Evolutionary conservation across 2,113 vertebrate species (phyloP).

Genomic region (Atractosteus spatula): DNA sequence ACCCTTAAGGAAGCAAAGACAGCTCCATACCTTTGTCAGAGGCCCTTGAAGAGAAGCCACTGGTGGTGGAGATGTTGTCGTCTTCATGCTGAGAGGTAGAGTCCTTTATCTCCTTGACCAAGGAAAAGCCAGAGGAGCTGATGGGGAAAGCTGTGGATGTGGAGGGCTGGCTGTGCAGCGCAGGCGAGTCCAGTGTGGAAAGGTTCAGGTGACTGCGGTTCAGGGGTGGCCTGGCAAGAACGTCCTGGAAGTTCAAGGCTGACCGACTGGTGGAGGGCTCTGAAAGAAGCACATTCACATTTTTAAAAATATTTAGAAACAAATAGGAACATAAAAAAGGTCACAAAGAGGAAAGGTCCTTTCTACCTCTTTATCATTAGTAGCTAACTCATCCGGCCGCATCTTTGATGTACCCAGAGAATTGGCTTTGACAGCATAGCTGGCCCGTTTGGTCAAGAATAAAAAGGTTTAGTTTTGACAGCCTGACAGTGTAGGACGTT

Average conservation of each 20-base stretch:
- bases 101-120: constrained; percentile 97
- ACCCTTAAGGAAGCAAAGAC: too few relatives aligned
- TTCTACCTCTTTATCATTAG: too few relatives aligned
- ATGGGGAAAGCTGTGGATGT: constrained; percentile 81
- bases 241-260: constrained; percentile 81
- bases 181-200: constrained; percentile 73
- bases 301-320: too few relatives aligned
- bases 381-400: too few relatives aligned
- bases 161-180: constrained; percentile 78
- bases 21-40: constrained; percentile 88
- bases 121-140: constrained; percentile 77
- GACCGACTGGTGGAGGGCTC: constrained; percentile 86
- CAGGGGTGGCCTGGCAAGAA: constrained; percentile 87
- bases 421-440: too few relatives aligned
- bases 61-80: constrained; percentile 98
- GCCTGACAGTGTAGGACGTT: too few relatives aligned
- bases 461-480: too few relatives aligned
- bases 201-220: constrained; percentile 88
- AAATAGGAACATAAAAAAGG: too few relatives aligned
- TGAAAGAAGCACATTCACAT: constrained; percentile 35
- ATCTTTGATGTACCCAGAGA: too few relatives aligned
- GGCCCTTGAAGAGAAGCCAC: constrained; percentile 95
- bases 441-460: too few relatives aligned
- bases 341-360: too few relatives aligned
- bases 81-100: constrained; percentile 96